A percentile compares a stretch with the other conserved stretches of the same genome.
Evolutionary conservation across 1,140 invertebrate species (phyloP).

Genomic region (Oncopodura yosiiana): DNA sequence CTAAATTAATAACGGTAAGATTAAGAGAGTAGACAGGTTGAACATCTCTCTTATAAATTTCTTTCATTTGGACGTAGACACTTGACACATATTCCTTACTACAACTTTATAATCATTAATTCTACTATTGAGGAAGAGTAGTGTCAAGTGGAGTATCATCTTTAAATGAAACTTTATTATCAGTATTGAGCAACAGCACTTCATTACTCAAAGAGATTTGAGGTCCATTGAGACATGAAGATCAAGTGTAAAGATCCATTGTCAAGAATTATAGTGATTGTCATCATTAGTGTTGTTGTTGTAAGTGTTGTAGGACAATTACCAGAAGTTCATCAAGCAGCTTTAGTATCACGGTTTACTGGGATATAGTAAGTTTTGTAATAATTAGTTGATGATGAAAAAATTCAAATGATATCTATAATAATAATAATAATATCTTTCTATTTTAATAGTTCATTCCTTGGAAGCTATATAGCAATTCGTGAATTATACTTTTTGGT

Average conservation of each 20-base stretch:
- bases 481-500: constrained; percentile 31
- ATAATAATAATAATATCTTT: constrained; percentile 8
- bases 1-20: too few species aligned
- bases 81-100: too few species aligned
- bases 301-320: constrained; percentile 3
- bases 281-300: background rate
- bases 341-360: constrained; percentile 20
- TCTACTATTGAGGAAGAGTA: too few species aligned
- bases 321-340: constrained; percentile 34
- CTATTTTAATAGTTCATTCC: constrained; percentile 21
- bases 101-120: too few species aligned
- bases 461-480: constrained; percentile 30
- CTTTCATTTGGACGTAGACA: too few species aligned
- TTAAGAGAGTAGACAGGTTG: too few species aligned
- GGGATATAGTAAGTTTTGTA: constrained; percentile 30
- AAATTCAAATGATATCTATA: background rate
- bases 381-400: background rate
- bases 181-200: background rate
- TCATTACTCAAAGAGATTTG: background rate
- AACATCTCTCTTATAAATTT: too few species aligned
- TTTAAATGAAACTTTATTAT: too few species aligned
- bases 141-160: too few species aligned
- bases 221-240: background rate
- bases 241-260: background rate
- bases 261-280: background rate